A percentile compares a stretch with the other conserved stretches of the same genome.
Evolutionary conservation across 2,888 invertebrate genomes (phyloP).

Genomic region (Tetropium fuscum): DNA sequence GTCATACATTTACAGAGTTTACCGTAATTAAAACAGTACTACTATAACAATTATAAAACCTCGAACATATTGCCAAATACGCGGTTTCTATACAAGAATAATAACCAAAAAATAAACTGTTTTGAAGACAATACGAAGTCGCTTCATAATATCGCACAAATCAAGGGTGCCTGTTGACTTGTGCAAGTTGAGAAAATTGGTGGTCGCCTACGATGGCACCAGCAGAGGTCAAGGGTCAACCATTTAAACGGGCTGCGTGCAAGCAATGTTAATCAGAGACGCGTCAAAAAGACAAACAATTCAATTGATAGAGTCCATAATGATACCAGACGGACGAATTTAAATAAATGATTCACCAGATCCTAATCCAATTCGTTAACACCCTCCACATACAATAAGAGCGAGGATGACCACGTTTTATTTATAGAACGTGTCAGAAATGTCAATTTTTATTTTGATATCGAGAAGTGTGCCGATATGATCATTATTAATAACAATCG

Average conservation of each 20-base stretch:
- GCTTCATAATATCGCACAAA: too few species aligned
- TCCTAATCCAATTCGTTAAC: conserved; percentile 27
- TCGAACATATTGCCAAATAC: too few species aligned
- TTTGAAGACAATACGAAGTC: too few species aligned
- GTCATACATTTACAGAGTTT: too few species aligned
- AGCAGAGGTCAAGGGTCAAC: conserved; percentile 15
- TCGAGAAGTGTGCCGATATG: background rate
- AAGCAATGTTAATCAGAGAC: conserved; percentile 4
- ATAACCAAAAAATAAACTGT: too few species aligned
- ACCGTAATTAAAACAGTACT: too few species aligned
- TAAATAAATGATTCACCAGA: conserved; percentile 32
- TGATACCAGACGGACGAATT: conserved; percentile 23
- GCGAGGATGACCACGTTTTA: conserved; percentile 26
- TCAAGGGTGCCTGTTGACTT: too few species aligned
- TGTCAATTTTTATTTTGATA: conserved; percentile 29
- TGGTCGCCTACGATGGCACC: background rate
- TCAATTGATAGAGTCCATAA: conserved; percentile 22
- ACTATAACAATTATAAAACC: too few species aligned
- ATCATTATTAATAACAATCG: conserved; percentile 10
- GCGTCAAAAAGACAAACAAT: conserved; percentile 26
- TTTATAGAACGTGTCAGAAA: conserved; percentile 35
- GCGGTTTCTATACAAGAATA: too few species aligned
- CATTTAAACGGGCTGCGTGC: conserved; percentile 9
- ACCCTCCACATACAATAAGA: conserved; percentile 19
- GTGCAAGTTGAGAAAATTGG: background rate